Base-by-base conservation (phyloP, 2,888 invertebrate species). In the Diarsia mendica region DNA sequence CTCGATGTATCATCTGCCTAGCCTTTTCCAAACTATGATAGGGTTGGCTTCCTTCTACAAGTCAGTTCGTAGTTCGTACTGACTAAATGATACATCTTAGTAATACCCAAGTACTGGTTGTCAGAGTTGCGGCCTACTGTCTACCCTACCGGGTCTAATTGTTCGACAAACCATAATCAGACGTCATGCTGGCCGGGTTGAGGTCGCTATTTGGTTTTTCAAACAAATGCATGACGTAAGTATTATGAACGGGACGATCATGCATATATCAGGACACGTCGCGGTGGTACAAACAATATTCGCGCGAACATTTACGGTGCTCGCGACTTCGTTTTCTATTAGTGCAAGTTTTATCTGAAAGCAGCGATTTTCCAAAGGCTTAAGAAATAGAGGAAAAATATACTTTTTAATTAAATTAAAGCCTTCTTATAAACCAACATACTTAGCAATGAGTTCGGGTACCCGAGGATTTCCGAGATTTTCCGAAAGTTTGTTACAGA, bases 321-420 rank as follows among this genome's bases (percentile, higher is more conserved):
- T n/a, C n/a, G n/a, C n/a, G n/a, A n/a, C n/a, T n/a, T n/a, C n/a
- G n/a, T n/a, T 3, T n/a, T n/a, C 11, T 23, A 53, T 44, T 23
- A 67, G 23, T 18, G 23, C 2, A 11, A 6, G 53, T 1, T 18
- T 53, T 6, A 20, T 55, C 44, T 20, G 15, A 46, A 33, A 49
- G 44, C 4, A 10, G 28, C 39, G 28, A 63, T 53, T 48, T 39
- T n/a, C 1, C 18, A 44, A 0, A 18, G 64, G 20, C 55, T n/a
- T 46, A 58, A 46, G 39, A 70, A 58, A 65, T 66, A 65, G 11
- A 67, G 28, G 2, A 60, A 66, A 67, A 79, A 65, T n/a, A 79
- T 67, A 66, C 61, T 49, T 74, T 85, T 76, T 76, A 83, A 85
- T 83, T 83, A 72, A 72, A 72, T 69, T 60, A 78, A 83, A 68